Conservation (phyloP, 2,888 invertebrate species). For the Lochmaea capreae region DNA sequence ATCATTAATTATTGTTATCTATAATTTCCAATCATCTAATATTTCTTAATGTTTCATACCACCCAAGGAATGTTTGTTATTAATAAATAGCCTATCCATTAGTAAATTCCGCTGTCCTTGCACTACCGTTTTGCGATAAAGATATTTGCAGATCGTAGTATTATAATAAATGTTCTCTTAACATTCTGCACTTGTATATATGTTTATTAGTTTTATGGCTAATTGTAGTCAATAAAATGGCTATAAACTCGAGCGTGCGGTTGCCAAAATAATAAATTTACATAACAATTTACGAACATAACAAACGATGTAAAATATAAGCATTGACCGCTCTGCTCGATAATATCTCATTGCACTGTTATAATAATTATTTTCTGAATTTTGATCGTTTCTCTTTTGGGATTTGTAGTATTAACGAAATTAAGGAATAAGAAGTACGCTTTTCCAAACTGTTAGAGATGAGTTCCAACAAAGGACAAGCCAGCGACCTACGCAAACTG, state of each 20-base stretch:
- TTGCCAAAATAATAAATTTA: constrained; percentile 52
- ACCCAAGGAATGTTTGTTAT: neutral
- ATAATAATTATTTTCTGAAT: no score
- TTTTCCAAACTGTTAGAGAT: no score
- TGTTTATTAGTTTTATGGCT: constrained; percentile 49
- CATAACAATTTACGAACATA: constrained; percentile 23
- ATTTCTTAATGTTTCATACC: neutral
- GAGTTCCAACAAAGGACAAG: no score
- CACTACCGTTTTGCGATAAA: constrained; percentile 1
- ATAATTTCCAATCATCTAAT: neutral
- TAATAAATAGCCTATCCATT: neutral
- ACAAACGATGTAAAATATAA: constrained; percentile 1
- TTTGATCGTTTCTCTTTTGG: no score
- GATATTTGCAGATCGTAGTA: neutral
- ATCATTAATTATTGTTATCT: neutral
- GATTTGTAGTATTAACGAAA: no score
- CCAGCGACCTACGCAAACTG: no score
- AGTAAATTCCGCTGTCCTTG: constrained; percentile 3
- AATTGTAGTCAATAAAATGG: constrained; percentile 53
- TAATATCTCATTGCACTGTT: neutral
- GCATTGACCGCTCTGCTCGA: neutral
- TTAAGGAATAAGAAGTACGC: no score
- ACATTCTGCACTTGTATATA: constrained; percentile 34
- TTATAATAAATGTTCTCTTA: constrained; percentile 13
- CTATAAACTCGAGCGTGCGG: constrained; percentile 49